Percentiles rank a stretch among this genome's conserved stretches.
Evolutionary conservation across 2,888 invertebrate species (phyloP).

Genomic region (Platycheirus rosarum): DNA sequence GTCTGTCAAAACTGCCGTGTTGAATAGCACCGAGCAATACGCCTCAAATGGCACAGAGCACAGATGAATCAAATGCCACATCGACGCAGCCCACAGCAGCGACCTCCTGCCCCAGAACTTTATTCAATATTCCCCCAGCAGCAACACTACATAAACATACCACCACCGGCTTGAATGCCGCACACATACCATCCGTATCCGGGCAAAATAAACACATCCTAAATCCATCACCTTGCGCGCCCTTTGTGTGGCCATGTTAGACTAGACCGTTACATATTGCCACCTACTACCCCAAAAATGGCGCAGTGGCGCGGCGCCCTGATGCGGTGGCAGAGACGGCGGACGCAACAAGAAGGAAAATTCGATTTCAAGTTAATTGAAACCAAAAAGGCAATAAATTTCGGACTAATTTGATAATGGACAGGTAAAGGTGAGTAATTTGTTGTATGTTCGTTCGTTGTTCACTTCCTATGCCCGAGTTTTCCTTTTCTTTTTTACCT

Average conservation of each 20-base stretch:
- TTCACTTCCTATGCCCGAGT: constrained; percentile 14
- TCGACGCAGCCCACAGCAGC: neutral
- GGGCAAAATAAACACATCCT: constrained; percentile 62
- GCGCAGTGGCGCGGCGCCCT: neutral
- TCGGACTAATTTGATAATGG: constrained; percentile 72
- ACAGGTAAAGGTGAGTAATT: constrained; percentile 73
- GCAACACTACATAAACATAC: constrained; percentile 5
- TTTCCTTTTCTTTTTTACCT: neutral
- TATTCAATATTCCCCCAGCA: constrained; percentile 41
- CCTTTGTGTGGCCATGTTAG: constrained; percentile 40
- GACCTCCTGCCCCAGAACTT: neutral
- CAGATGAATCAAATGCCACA: constrained; percentile 52
- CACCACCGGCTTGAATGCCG: too few species aligned
- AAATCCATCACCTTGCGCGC: constrained; percentile 64
- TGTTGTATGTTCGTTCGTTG: constrained; percentile 54
- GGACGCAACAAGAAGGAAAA: constrained; percentile 57
- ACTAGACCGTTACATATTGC: constrained; percentile 32
- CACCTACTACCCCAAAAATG: neutral
- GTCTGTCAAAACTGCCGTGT: constrained; percentile 64
- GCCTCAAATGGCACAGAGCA: constrained; percentile 39
- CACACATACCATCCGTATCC: constrained; percentile 16
- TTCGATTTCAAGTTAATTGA: constrained; percentile 73
- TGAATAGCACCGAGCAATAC: constrained; percentile 56
- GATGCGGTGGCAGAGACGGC: neutral
- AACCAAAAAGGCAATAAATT: constrained; percentile 74